Conservation (phyloP, 2,113 vertebrate genomes). For the Madoqua kirkii region DNA sequence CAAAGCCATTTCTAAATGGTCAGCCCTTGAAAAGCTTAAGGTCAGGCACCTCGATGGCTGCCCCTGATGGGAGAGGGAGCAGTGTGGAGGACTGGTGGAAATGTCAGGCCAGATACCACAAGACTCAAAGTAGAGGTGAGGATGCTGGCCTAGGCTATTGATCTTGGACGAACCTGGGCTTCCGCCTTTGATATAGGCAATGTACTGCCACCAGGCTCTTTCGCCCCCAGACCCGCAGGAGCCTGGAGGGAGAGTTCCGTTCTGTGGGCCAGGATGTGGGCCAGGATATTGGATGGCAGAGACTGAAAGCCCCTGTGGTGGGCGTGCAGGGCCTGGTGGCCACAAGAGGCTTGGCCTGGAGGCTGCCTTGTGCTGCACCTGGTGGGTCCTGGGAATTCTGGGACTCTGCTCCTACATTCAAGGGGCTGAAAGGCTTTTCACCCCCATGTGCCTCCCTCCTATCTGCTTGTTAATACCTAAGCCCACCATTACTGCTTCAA, state of each 20-base stretch:
- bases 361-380: fast-evolving
- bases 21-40: neutral
- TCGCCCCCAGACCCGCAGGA: fast-evolving
- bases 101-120: fast-evolving
- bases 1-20: neutral
- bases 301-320: neutral
- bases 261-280: neutral
- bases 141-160: no score
- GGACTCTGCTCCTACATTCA: neutral
- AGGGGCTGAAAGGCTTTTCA: neutral
- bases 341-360: neutral
- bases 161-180: neutral
- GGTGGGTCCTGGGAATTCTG: neutral
- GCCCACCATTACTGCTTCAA: neutral
- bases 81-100: neutral
- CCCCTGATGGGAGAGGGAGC: neutral
- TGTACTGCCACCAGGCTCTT: neutral
- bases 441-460: neutral
- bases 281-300: neutral
- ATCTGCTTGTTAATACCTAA: neutral
- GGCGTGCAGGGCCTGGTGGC: neutral
- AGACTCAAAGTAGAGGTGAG: neutral
- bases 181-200: neutral
- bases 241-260: neutral
- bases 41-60: fast-evolving